Evolutionary conservation across 2,113 vertebrate genomes (phyloP), one percentile per base, ranked within the genome.

Genomic region (Columba livia): DNA sequence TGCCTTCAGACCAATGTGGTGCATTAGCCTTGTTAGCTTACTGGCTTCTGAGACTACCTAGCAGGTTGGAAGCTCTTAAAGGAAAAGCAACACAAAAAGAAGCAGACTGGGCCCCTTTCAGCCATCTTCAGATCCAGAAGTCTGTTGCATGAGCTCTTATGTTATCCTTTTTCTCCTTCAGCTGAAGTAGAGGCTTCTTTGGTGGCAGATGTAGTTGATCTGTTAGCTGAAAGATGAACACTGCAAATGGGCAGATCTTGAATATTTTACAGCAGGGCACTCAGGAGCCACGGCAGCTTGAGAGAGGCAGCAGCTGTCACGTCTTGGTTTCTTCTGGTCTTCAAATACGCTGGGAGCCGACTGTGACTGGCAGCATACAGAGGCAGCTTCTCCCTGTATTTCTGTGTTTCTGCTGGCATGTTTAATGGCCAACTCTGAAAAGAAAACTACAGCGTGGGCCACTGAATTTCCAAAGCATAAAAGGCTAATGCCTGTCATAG

Each of bases 321-420:
- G 32, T 86, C 62, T 71, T 88, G 58, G 32, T 93, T 94, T 90
- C 79, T 86, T 80, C 83, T 90, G 80, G 56, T 25, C 79, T 90
- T 92, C 47, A 44, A 47, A 56, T 24, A 28, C 1, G 3, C 83
- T 78, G 86, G 64, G 19, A 94, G 67, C 36, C 44, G n/a, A 20
- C 54, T 62, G 64, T 73, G 82, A 48, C 28, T 65, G 48, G 57
- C 67, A 88, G 72, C n/a, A 26, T 58, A 34, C 44, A 50, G 44
- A 75, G 29, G 20, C 26, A 94, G 28, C 60, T 81, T 88, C 69
- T 70, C 15, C 26, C 20, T n/a, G 11, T 83, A 26, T 58, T 38
- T 48, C 36, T 78, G 6, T 86, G 16, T 77, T 89, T 93, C 60
- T 91, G 20, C 67, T 81, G 56, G 4, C 58, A 48, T 28, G 8